Base-by-base conservation (phyloP, 2,888 invertebrate species). In the Agrilus mali region DNA sequence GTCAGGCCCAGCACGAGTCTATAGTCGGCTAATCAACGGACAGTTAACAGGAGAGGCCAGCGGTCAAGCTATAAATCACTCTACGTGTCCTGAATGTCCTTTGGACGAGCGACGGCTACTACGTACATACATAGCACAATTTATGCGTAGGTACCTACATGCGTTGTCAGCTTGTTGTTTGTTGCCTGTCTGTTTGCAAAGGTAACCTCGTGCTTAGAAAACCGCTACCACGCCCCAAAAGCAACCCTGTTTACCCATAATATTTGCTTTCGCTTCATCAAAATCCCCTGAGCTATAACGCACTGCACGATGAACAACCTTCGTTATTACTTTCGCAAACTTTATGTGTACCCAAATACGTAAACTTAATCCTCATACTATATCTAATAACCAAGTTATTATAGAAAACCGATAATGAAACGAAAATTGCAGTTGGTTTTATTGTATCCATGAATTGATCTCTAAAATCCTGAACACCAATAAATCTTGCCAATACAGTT, bases 181-280 rank as follows among this genome's bases (percentile, higher is more conserved):
- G 12, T 36, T 12, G 12, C 15, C 10, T 36, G 36, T 17, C 15
- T 36, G 13, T 36, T 3, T 27, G 27, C 27, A 27, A 27, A 10
- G 27, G 10, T 27, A n/a, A 27, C 27, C 16, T 36, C 20, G 36
- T 36, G 16, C 36, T 36, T 17, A 20, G 27, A 27, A 27, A 27
- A 27, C 27, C 27, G 27, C 27, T 27, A 47, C 45, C 61, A 60
- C 61, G 61, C 63, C 63, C 61, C 53, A 50, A 47, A 51, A 55
- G 58, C 59, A 56, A 54, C 60, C 59, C 54, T 64, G 61, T 65
- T 65, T 65, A 63, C 62, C 56, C 65, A 64, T 60, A 65, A 65
- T 64, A 65, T 64, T 65, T 64, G 63, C 54, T 55, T 58, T 56
- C 52, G 59, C 55, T 55, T 58, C 60, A 59, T 60, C 60, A 56